Conservation (phyloP, 2,113 vertebrate genomes). For the Siphamia tubifer region DNA sequence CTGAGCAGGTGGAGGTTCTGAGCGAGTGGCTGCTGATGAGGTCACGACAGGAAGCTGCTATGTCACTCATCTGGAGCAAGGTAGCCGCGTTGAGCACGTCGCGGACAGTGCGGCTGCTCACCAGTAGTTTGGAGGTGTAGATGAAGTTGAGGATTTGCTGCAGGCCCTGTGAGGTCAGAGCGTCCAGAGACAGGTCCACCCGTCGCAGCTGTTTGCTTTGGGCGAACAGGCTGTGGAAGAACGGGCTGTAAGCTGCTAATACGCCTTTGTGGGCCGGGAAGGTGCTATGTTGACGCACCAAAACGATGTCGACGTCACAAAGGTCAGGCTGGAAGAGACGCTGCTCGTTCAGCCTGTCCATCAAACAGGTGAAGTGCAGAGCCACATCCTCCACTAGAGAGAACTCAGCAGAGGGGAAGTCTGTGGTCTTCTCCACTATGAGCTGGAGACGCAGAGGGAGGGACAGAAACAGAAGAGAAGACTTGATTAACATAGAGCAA, state of each 20-base stretch:
- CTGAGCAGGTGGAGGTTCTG: slow-evolving; percentile 69
- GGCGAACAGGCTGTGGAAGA: slow-evolving; percentile 94
- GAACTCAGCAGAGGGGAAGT: slow-evolving; percentile 91
- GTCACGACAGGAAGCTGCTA: slow-evolving; percentile 90
- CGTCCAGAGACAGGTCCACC: slow-evolving; percentile 90
- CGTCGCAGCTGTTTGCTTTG: slow-evolving; percentile 92
- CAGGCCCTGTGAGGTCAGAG: slow-evolving; percentile 88
- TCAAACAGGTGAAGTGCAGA: slow-evolving; percentile 93
- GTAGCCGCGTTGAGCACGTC: slow-evolving; percentile 90
- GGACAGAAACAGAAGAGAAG: not conserved
- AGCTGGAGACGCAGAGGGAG: slow-evolving; percentile 75
- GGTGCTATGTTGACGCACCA: slow-evolving; percentile 90
- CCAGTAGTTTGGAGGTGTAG: slow-evolving; percentile 93
- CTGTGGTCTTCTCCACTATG: slow-evolving; percentile 96
- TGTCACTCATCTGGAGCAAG: slow-evolving; percentile 93
- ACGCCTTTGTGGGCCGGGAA: slow-evolving; percentile 94
- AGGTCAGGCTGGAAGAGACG: slow-evolving; percentile 94
- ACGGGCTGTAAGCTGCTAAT: slow-evolving; percentile 92
- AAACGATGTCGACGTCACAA: slow-evolving; percentile 95
- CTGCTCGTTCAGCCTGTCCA: slow-evolving; percentile 95
- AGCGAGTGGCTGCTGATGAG: slow-evolving; percentile 89
- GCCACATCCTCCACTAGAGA: slow-evolving; percentile 95
- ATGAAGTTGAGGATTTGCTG: slow-evolving; percentile 97
- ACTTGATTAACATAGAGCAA: not conserved
- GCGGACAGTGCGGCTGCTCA: slow-evolving; percentile 88